Percentiles rank a stretch among this genome's conserved stretches.
These are phyloP conservation scores for Syrista parreyssii DNA, from an alignment of 2,888 invertebrate genomes.

Conservation along the genomic window DNA sequence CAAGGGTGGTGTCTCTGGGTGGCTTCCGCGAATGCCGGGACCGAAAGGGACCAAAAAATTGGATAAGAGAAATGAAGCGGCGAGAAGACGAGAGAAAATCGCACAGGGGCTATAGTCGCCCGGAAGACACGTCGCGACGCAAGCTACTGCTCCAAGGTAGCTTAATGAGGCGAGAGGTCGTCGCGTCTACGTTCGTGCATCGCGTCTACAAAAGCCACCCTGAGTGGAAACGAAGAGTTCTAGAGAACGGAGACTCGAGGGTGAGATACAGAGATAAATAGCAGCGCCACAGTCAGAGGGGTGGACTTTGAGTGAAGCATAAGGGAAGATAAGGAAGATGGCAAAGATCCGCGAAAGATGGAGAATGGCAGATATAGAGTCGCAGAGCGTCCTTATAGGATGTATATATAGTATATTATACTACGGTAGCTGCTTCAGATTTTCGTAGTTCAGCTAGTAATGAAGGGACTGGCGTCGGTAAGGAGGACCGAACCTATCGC, in stretches of 20 bases:
- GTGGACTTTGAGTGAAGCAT: too few species aligned
- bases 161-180: constrained; percentile 3
- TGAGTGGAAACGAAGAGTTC: not conserved
- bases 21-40: not conserved
- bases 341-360: too few species aligned
- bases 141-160: not conserved
- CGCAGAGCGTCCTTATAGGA: too few species aligned
- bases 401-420: too few species aligned
- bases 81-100: constrained; percentile 8
- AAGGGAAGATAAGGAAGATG: too few species aligned
- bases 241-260: constrained; percentile 7
- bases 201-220: not conserved
- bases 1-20: not conserved
- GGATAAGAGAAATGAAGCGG: constrained; percentile 1
- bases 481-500: too few species aligned
- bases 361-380: too few species aligned
- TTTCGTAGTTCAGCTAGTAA: too few species aligned
- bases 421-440: too few species aligned
- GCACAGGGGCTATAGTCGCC: too few species aligned
- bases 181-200: not conserved
- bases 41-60: not conserved
- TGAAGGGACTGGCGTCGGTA: too few species aligned
- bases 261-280: constrained; percentile 43
- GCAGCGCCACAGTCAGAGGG: constrained; percentile 19
- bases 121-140: too few species aligned